Evolutionary conservation across 2,888 invertebrate genomes (phyloP), one percentile per base, ranked within the genome.

Genomic region (Pediacus dermestoides): DNA sequence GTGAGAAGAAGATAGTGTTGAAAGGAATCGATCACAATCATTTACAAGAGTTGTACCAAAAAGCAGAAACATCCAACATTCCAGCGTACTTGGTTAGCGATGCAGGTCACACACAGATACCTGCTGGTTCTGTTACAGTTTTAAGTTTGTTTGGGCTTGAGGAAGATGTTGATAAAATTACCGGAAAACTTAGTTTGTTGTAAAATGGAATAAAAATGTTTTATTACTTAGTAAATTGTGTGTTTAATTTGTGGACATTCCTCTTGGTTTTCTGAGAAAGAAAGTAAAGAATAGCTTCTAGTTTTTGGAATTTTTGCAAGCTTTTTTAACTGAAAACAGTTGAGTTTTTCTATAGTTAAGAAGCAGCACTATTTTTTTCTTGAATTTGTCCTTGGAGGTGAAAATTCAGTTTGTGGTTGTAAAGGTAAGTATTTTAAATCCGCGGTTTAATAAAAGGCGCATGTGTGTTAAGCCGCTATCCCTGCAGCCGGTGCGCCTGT

Each of bases 81-180:
- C 39, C 43, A 4, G 57, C 58, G 11, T 60, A 61, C 50, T 48
- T 66, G 42, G 61, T 68, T 11, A 57, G 54, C 11, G 67, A 68
- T 57, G 68, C 69, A 31, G 71, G 72, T 15, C 63, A 62, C 32
- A 73, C 73, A 4, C 69, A 73, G 56, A 66, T 73, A 43, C 63
- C 68, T 16, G 52, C 66, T 13, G 69, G 69, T 52, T 70, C 72
- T 22, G 59, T 68, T n/a, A 72, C 73, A 14, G 73, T 74, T 16
- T 57, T 76, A 50, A 69, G 71, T 15, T 54, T 73, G 18, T 74
- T 76, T 51, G 76, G 75, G 3, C 55, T 61, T 22, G 69, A 68
- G 48, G 67, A 67, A 38, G 60, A 69, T 22, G 61, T 76, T 7
- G 68, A 74, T 45, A 60, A 48, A 47, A 48, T 58, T 22, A 56